Evolutionary conservation across 1,140 invertebrate genomes (phyloP).

Genomic region (Brachionus paranguensis): DNA sequence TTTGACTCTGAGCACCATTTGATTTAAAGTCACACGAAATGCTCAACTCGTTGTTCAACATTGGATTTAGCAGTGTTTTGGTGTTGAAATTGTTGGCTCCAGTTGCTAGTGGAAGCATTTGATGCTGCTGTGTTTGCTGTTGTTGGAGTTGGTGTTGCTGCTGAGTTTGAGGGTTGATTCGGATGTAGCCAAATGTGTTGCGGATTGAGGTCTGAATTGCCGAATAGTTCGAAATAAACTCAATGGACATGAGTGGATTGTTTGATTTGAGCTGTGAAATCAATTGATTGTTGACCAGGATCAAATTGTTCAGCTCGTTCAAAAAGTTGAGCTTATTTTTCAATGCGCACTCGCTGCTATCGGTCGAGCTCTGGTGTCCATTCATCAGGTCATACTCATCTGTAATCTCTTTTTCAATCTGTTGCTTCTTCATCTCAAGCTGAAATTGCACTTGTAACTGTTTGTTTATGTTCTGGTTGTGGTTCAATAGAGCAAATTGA

Average conservation of each 20-base stretch:
- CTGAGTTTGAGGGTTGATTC: slow-evolving; percentile 36
- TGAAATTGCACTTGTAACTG: slow-evolving; percentile 31
- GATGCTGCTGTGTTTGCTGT: not conserved
- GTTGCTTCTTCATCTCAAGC: slow-evolving; percentile 36
- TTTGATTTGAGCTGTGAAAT: slow-evolving; percentile 7
- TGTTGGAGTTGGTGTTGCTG: not conserved
- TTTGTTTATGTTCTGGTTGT: slow-evolving; percentile 35
- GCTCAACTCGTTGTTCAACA: not conserved
- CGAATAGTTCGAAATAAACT: slow-evolving; percentile 36
- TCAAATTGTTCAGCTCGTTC: slow-evolving; percentile 25
- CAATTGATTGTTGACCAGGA: slow-evolving; percentile 15
- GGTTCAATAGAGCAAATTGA: slow-evolving; percentile 33
- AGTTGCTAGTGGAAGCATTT: not conserved
- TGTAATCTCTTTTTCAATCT: slow-evolving; percentile 21
- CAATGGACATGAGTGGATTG: slow-evolving; percentile 31
- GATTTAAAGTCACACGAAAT: slow-evolving; percentile 2
- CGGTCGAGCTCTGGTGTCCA: not conserved
- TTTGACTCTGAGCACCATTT: not conserved
- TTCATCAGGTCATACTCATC: slow-evolving; percentile 18
- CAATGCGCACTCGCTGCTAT: not conserved
- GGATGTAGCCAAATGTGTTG: slow-evolving; percentile 37
- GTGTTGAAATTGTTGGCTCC: not conserved
- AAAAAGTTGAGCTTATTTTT: not conserved
- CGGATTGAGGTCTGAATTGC: slow-evolving; percentile 37
- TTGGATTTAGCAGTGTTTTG: not conserved